Conservation (phyloP, 2,113 vertebrate species). For the Mugil cephalus region DNA sequence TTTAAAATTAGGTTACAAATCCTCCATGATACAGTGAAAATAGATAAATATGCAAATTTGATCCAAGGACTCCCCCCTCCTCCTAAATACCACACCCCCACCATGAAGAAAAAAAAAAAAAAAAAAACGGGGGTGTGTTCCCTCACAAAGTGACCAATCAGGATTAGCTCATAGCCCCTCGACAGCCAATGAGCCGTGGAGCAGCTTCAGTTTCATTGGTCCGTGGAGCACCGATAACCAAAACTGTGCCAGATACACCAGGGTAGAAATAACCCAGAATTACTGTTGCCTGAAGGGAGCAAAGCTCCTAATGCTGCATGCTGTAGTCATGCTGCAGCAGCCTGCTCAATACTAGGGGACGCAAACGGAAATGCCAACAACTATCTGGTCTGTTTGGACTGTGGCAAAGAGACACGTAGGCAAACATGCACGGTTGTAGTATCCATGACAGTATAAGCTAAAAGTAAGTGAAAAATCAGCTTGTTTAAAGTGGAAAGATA, state of each 20-base stretch:
- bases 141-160: constrained; percentile 68
- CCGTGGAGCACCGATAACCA: constrained; percentile 56
- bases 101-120: background rate
- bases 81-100: too few species aligned
- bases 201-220: constrained; percentile 69
- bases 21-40: constrained; percentile 35
- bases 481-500: too few species aligned
- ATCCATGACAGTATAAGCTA: background rate
- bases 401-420: constrained; percentile 27
- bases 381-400: constrained; percentile 23
- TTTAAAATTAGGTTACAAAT: constrained; percentile 54
- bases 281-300: constrained; percentile 59
- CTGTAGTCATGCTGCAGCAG: constrained; percentile 42
- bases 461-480: too few species aligned
- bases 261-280: constrained; percentile 68
- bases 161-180: constrained; percentile 37
- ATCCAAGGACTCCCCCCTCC: background rate
- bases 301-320: constrained; percentile 55
- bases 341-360: constrained; percentile 31
- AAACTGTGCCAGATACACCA: constrained; percentile 75
- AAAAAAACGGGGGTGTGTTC: constrained; percentile 29
- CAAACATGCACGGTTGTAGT: constrained; percentile 8
- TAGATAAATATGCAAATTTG: constrained; percentile 62
- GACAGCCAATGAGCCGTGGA: constrained; percentile 72
- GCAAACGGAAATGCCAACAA: constrained; percentile 44